Percentiles rank a stretch among this genome's conserved stretches.
These are phyloP conservation scores for Phrynocephalus vlangalii DNA, from an alignment of 2,797 vertebrate genomes.

Conservation along the genomic window DNA sequence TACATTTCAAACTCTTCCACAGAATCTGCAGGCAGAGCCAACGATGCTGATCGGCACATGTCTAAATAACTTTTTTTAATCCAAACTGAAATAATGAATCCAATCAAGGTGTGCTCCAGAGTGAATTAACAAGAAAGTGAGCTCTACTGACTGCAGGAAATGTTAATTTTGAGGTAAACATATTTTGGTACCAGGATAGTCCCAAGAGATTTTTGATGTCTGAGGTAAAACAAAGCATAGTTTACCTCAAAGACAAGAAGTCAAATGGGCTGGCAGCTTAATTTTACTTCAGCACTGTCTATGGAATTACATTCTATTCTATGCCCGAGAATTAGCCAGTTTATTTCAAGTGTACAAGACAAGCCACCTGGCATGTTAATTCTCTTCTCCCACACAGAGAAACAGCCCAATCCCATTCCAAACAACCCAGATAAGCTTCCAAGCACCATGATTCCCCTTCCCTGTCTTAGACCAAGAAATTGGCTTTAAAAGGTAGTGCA, in stretches of 20 bases:
- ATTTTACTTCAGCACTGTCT: background rate
- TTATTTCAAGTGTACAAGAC: background rate
- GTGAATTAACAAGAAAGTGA: background rate
- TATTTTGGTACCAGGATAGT: background rate
- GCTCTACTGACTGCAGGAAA: background rate
- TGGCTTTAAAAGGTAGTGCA: too few species aligned
- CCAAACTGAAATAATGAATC: background rate
- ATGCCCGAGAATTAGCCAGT: background rate
- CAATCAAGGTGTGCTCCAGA: background rate
- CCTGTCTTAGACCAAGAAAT: background rate
- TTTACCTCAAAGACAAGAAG: background rate
- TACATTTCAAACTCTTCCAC: background rate
- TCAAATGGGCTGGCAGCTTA: background rate
- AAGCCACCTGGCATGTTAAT: background rate
- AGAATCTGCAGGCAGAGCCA: background rate
- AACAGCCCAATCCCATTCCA: background rate
- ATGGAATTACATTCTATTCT: background rate
- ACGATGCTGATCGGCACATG: background rate
- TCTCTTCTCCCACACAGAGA: too few species aligned
- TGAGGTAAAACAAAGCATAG: background rate
- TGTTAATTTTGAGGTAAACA: background rate
- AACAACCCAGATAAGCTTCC: background rate
- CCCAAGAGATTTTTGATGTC: background rate
- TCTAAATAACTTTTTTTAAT: background rate
- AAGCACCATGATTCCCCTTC: background rate